Percentiles rank a stretch among this genome's conserved stretches.
phyloP scores from a whole-genome alignment of 2,113 vertebrate genomes.

The Cheilinus undulatus region DNA sequence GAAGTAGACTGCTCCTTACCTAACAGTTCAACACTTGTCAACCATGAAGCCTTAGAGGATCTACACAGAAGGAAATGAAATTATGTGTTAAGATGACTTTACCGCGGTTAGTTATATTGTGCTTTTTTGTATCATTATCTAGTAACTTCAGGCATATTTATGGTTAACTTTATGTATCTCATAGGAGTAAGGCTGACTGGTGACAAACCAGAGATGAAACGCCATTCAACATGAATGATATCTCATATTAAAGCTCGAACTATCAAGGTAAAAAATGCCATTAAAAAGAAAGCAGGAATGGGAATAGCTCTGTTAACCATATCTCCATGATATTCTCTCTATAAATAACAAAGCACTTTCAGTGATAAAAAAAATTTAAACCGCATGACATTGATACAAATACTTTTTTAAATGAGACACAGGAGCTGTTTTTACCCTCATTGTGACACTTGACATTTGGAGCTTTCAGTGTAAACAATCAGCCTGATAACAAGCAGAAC shows the following conservation, averaged over 20 bases:
- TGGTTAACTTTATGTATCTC: constrained; percentile 18
- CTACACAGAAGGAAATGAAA: constrained; percentile 11
- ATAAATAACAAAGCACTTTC: constrained; percentile 49
- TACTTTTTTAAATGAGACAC: constrained; percentile 44
- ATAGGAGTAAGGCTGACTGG: constrained; percentile 61
- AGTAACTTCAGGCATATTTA: constrained; percentile 23
- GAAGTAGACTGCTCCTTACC: not conserved
- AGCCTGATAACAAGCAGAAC: not conserved
- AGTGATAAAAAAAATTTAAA: constrained; percentile 18
- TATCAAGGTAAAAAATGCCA: constrained; percentile 24
- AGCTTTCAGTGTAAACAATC: constrained; percentile 24
- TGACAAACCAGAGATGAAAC: constrained; percentile 55
- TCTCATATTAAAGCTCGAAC: constrained; percentile 37
- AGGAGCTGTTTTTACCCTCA: constrained; percentile 18
- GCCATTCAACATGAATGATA: constrained; percentile 76
- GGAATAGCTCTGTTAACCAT: constrained; percentile 22
- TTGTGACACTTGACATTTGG: constrained; percentile 4
- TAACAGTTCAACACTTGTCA: constrained; percentile 18
- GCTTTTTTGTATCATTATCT: not conserved
- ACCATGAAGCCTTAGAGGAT: constrained; percentile 6
- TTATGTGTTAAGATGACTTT: constrained; percentile 13
- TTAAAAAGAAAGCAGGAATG: constrained; percentile 7
- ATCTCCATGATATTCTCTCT: constrained; percentile 11
- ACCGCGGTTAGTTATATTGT: not conserved
- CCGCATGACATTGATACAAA: constrained; percentile 19